These are phyloP conservation scores for Plecotus auritus DNA, from an alignment of 2,113 vertebrate genomes.

Conservation along the genomic window DNA sequence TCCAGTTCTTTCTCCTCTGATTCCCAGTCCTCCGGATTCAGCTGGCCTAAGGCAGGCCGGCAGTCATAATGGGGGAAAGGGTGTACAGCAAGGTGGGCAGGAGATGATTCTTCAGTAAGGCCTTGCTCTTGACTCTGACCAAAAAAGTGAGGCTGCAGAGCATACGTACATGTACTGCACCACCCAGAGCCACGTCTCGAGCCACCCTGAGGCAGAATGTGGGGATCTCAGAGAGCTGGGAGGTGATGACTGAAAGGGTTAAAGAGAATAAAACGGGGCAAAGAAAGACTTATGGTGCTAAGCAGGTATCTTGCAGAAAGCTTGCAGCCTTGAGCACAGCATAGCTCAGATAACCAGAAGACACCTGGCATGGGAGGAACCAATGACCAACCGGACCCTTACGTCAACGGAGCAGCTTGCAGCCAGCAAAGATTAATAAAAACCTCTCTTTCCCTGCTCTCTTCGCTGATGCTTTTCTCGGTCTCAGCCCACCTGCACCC, in stretches of 20 bases:
- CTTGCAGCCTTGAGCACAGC: no score
- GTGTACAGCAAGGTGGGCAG: slow-evolving; percentile 83
- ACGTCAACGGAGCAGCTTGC: no score
- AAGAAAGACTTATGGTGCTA: no score
- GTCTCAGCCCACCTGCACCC: no score
- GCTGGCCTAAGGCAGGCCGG: slow-evolving; percentile 83
- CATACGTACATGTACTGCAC: slow-evolving; percentile 85
- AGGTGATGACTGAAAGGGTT: slow-evolving; percentile 70
- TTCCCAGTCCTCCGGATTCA: slow-evolving; percentile 89
- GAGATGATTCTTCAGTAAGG: slow-evolving; percentile 87
- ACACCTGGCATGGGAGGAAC: no score
- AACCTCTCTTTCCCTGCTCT: no score
- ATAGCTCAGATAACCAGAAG: no score
- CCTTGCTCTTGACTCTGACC: slow-evolving; percentile 89
- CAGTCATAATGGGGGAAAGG: slow-evolving; percentile 87
- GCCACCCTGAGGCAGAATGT: slow-evolving; percentile 89
- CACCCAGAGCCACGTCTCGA: slow-evolving; percentile 77
- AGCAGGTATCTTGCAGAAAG: no score
- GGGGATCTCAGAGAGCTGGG: slow-evolving; percentile 85
- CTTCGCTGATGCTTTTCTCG: no score
- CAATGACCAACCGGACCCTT: no score
- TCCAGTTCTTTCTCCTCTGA: slow-evolving; percentile 78
- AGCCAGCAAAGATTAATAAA: no score
- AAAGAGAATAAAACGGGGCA: no score
- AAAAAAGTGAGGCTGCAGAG: slow-evolving; percentile 87